phyloP scores from a whole-genome alignment of 2,888 invertebrate species.

The Lamproptera curius region DNA sequence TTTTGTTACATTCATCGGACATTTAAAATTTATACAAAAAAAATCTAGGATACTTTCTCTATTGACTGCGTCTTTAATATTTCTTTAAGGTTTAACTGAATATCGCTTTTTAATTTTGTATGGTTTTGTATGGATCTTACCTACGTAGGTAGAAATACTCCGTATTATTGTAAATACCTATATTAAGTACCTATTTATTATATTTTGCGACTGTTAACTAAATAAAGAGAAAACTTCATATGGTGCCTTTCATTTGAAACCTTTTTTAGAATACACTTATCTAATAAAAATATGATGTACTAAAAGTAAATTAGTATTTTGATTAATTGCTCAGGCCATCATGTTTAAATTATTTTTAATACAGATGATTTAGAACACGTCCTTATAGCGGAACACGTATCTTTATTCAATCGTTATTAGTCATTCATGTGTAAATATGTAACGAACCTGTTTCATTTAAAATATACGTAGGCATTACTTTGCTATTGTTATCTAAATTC shows the following conservation, averaged over 20 bases:
- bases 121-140: constrained; percentile 70
- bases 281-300: too few species aligned
- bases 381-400: too few species aligned
- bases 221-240: constrained; percentile 47
- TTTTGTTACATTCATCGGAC: constrained; percentile 33
- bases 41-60: constrained; percentile 28
- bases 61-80: constrained; percentile 39
- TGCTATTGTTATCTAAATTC: too few species aligned
- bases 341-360: too few species aligned
- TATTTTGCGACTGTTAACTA: constrained; percentile 75
- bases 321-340: too few species aligned
- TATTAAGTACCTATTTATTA: constrained; percentile 67
- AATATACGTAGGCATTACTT: too few species aligned
- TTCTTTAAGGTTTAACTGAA: constrained; percentile 39
- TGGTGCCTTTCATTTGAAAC: neutral
- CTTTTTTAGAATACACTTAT: too few species aligned
- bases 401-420: too few species aligned
- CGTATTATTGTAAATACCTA: constrained; percentile 70
- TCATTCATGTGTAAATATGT: too few species aligned
- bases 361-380: too few species aligned
- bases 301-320: too few species aligned
- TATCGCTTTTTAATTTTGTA: constrained; percentile 65
- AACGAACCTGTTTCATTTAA: too few species aligned
- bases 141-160: constrained; percentile 74
- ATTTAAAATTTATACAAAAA: constrained; percentile 29